Conservation (phyloP, 1,140 invertebrate species). For the Telenomus remus region DNA sequence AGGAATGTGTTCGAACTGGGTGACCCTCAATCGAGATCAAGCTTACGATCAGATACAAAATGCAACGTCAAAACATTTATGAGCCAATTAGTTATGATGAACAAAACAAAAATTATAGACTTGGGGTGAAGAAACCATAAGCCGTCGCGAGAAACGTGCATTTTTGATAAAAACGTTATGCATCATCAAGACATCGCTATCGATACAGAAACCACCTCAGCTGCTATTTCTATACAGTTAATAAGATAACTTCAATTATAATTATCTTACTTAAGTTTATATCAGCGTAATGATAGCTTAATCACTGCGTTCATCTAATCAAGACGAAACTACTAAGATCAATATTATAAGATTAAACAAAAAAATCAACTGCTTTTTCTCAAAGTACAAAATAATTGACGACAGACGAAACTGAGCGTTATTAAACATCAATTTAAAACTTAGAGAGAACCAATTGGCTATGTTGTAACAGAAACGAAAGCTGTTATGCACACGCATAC, state of each 20-base stretch:
- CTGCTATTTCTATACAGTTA: constrained; percentile 66
- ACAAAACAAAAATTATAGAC: constrained; percentile 1
- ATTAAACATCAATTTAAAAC: constrained; percentile 1
- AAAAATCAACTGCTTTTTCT: neutral
- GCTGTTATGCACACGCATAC: constrained; percentile 52
- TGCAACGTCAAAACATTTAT: constrained; percentile 14
- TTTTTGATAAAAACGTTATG: constrained; percentile 46
- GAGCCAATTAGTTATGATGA: constrained; percentile 1
- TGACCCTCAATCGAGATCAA: constrained; percentile 8
- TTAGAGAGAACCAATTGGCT: constrained; percentile 15
- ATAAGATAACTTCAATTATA: constrained; percentile 63
- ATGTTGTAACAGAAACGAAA: constrained; percentile 15
- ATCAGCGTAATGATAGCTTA: constrained; percentile 46
- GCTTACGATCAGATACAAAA: constrained; percentile 9
- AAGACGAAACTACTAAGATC: constrained; percentile 13
- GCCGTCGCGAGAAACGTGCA: constrained; percentile 25
- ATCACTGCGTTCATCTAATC: constrained; percentile 16
- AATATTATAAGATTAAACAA: constrained; percentile 4
- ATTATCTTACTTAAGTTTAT: constrained; percentile 63
- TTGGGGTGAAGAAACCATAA: neutral
- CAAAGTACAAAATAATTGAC: constrained; percentile 25
- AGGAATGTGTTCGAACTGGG: constrained; percentile 29
- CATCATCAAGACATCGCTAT: constrained; percentile 40
- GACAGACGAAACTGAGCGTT: neutral
- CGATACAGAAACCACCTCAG: constrained; percentile 42